phyloP scores from a whole-genome alignment of 2,888 invertebrate species.

The Epinotia nisella region DNA sequence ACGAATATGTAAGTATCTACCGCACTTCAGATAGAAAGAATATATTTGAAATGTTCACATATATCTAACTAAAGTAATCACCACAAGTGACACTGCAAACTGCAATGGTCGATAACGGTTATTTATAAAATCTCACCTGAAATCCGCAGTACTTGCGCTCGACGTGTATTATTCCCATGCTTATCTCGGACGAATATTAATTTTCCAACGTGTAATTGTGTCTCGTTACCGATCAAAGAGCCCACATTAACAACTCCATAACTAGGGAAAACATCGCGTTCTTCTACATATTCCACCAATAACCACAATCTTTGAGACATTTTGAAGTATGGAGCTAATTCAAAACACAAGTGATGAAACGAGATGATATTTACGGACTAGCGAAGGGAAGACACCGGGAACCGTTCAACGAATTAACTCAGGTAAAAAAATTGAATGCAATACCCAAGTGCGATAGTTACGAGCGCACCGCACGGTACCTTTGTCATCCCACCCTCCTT shows the following conservation, averaged over 20 bases:
- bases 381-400: conserved; percentile 15
- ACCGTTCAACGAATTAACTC: conserved; percentile 10
- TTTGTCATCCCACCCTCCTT: conserved; percentile 30
- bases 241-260: conserved; percentile 64
- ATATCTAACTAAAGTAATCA: background rate
- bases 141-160: conserved; percentile 62
- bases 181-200: conserved; percentile 56
- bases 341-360: conserved; percentile 23
- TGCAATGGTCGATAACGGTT: conserved; percentile 7
- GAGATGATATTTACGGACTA: conserved; percentile 9
- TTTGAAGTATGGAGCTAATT: conserved; percentile 44
- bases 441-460: conserved; percentile 30
- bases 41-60: background rate
- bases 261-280: conserved; percentile 58
- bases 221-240: conserved; percentile 52
- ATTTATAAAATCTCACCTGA: conserved; percentile 58
- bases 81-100: background rate
- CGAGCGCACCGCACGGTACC: conserved; percentile 3
- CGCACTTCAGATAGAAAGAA: background rate
- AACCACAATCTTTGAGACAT: conserved; percentile 66
- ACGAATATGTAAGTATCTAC: no score
- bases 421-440: conserved; percentile 38
- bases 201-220: conserved; percentile 59
- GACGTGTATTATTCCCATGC: conserved; percentile 53
- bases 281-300: conserved; percentile 70